Percentiles rank a stretch among this genome's conserved stretches.
These are phyloP conservation scores for Ochotona curzoniae DNA, from an alignment of 2,113 vertebrate species.

Conservation along the genomic window DNA sequence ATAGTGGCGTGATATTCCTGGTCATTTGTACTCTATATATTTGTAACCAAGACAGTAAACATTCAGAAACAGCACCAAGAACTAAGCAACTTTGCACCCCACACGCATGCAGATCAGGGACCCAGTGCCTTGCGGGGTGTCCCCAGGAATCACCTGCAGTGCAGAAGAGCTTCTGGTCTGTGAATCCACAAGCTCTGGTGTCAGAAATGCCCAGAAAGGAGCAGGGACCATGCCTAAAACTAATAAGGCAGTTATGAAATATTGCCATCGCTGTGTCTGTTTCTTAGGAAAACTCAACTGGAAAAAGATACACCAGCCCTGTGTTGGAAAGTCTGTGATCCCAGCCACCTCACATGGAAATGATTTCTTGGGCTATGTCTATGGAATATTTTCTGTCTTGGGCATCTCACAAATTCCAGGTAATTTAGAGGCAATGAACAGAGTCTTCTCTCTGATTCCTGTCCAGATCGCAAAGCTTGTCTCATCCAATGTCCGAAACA, in stretches of 20 bases:
- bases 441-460: slow-evolving; percentile 25
- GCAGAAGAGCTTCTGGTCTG: not conserved
- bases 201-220: not conserved
- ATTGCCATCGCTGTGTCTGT: not conserved
- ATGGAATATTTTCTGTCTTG: slow-evolving; percentile 29
- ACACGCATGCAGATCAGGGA: not conserved
- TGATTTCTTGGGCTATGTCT: slow-evolving; percentile 33
- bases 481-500: not conserved
- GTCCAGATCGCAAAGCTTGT: slow-evolving; percentile 22
- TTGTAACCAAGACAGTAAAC: not conserved
- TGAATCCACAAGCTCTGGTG: not conserved
- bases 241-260: not conserved
- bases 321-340: slow-evolving; percentile 18
- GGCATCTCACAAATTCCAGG: slow-evolving; percentile 5
- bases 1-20: not conserved
- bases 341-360: slow-evolving; percentile 56
- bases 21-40: not conserved
- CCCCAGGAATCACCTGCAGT: no score
- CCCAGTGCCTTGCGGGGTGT: not conserved
- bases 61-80: not conserved
- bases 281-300: not conserved
- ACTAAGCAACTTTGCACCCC: no score
- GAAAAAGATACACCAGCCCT: slow-evolving; percentile 21
- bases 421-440: slow-evolving; percentile 38
- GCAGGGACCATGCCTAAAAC: not conserved